Evolutionary conservation across 1,140 invertebrate genomes (phyloP).

Genomic region (Aricia agestis): DNA sequence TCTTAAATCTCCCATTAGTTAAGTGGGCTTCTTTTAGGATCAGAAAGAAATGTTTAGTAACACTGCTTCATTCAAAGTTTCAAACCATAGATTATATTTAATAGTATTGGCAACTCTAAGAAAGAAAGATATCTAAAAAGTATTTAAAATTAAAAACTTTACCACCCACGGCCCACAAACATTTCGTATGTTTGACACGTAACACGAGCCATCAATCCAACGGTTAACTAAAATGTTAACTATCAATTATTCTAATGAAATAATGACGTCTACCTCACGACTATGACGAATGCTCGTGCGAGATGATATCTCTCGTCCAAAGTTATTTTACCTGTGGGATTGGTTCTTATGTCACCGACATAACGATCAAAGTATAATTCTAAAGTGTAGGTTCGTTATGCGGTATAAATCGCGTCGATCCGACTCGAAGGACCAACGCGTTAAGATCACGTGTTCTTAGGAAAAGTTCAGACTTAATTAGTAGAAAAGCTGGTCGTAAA

Average conservation of each 20-base stretch:
- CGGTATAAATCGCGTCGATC: not conserved
- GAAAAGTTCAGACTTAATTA: not conserved
- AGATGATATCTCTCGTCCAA: conserved; percentile 30
- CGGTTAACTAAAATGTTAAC: conserved; percentile 56
- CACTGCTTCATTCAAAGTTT: too few species aligned
- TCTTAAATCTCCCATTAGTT: too few species aligned
- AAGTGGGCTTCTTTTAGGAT: too few species aligned
- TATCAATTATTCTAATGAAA: conserved; percentile 70
- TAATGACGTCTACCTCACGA: conserved; percentile 56
- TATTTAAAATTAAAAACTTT: too few species aligned
- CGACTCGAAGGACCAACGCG: not conserved
- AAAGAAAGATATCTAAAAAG: too few species aligned
- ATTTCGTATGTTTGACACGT: conserved; percentile 43
- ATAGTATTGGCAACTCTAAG: too few species aligned
- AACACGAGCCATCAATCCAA: conserved; percentile 65
- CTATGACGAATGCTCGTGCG: conserved; percentile 37
- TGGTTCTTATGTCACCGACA: too few species aligned
- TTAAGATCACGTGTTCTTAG: not conserved
- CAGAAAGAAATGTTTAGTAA: too few species aligned
- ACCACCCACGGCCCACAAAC: conserved; percentile 45
- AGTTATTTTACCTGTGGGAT: too few species aligned
- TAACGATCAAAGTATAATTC: too few species aligned
- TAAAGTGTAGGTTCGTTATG: not conserved
- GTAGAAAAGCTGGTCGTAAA: too few species aligned
- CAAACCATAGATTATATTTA: too few species aligned